phyloP scores from a whole-genome alignment of 2,797 vertebrate genomes.

The Crenichthys baileyi region DNA sequence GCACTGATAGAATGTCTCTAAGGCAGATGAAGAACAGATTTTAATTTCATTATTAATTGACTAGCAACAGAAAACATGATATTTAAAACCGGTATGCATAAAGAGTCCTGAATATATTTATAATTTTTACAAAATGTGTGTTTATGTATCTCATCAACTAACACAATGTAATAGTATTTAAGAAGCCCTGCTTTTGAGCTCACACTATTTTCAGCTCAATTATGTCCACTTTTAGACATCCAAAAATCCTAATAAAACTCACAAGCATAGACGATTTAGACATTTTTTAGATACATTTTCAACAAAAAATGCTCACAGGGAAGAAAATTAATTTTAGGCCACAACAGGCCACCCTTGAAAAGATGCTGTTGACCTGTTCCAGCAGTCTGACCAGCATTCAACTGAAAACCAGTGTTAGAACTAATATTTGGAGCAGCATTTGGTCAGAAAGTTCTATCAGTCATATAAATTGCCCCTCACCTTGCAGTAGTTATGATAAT shows the following conservation, averaged over 20 bases:
- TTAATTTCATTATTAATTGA: not conserved
- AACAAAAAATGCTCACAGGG: not conserved
- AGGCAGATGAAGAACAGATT: not conserved
- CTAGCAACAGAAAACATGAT: not conserved
- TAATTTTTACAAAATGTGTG: not conserved
- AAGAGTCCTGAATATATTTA: not conserved
- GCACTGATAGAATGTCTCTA: not conserved
- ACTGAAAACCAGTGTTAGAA: constrained; percentile 18
- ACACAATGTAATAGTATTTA: not conserved
- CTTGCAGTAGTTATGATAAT: constrained; percentile 76
- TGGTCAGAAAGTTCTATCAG: constrained; percentile 63
- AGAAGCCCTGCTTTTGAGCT: not conserved
- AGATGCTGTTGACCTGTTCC: too few relatives aligned
- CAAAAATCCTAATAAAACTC: not conserved
- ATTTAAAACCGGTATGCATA: not conserved
- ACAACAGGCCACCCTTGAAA: too few relatives aligned
- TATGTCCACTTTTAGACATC: not conserved
- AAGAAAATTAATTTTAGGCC: not conserved
- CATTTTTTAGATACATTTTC: not conserved
- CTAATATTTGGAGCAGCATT: constrained; percentile 49
- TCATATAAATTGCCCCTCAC: constrained; percentile 73
- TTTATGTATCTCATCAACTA: not conserved
- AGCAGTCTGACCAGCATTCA: constrained; percentile 12
- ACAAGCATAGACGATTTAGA: not conserved
- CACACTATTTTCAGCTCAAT: not conserved